Evolutionary conservation across 2,113 vertebrate species (phyloP).

Genomic region (Hemiscyllium ocellatum): DNA sequence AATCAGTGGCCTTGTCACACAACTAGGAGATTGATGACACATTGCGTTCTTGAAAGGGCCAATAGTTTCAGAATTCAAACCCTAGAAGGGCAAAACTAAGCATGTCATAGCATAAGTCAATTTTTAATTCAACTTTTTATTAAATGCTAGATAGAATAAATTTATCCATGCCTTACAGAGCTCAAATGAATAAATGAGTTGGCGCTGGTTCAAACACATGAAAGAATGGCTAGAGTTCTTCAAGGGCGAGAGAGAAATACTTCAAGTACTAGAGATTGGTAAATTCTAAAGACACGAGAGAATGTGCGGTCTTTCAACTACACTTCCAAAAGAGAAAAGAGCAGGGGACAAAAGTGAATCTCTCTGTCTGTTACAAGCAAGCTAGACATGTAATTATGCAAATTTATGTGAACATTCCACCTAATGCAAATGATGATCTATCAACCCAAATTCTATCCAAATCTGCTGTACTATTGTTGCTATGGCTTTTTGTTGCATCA

Average conservation of each 20-base stretch:
- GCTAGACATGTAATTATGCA: background rate
- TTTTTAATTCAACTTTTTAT: constrained; percentile 71
- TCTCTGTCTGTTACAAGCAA: background rate
- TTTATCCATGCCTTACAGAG: constrained; percentile 55
- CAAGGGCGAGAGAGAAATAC: constrained; percentile 59
- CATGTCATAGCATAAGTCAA: constrained; percentile 59
- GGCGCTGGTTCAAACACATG: constrained; percentile 56
- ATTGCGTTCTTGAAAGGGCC: constrained; percentile 50
- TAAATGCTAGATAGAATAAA: constrained; percentile 64
- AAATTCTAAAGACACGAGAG: constrained; percentile 47
- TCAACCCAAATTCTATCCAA: constrained; percentile 11
- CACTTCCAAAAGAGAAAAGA: background rate
- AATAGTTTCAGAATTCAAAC: constrained; percentile 54
- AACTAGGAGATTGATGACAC: constrained; percentile 54
- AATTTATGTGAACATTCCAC: background rate
- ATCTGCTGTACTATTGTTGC: background rate
- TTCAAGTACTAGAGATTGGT: constrained; percentile 58
- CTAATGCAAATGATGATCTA: background rate
- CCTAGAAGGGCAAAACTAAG: constrained; percentile 54
- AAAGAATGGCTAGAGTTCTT: constrained; percentile 51
- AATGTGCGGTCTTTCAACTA: background rate
- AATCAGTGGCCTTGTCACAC: constrained; percentile 57
- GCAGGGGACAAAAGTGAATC: background rate
- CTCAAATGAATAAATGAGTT: constrained; percentile 64
- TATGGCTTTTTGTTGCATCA: background rate